Evolutionary conservation across 2,113 vertebrate genomes (phyloP).

Genomic region (Pungitius pungitius): DNA sequence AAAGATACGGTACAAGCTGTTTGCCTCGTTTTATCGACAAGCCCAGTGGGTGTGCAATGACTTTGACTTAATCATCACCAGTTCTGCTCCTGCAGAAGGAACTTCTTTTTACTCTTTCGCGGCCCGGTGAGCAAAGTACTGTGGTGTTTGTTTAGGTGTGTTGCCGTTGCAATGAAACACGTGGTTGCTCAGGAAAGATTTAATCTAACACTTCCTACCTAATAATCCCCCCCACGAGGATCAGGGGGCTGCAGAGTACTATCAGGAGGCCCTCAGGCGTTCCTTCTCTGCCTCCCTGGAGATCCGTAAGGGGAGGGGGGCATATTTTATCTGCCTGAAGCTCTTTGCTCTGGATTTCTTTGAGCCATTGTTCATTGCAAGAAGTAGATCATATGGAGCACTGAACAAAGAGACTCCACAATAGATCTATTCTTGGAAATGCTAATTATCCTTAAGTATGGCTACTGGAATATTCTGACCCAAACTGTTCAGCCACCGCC

Average conservation of each 20-base stretch:
- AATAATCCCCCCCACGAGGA: conserved; percentile 34
- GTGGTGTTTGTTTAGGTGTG: neutral
- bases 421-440: conserved; percentile 69
- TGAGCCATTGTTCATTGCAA: conserved; percentile 58
- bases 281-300: conserved; percentile 40
- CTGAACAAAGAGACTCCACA: conserved; percentile 55
- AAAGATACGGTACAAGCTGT: neutral
- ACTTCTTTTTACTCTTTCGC: neutral
- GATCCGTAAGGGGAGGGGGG: neutral
- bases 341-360: conserved; percentile 61
- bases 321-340: conserved; percentile 54
- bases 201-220: conserved; percentile 13
- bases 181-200: conserved; percentile 11
- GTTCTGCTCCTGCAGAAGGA: neutral
- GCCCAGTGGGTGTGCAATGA: neutral
- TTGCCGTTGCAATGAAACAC: conserved; percentile 11
- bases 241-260: conserved; percentile 29
- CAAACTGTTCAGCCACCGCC: conserved; percentile 12
- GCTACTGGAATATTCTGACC: conserved; percentile 42
- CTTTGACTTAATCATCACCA: neutral
- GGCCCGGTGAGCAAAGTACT: neutral
- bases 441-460: conserved; percentile 48
- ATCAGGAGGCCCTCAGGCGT: conserved; percentile 60
- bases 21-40: neutral
- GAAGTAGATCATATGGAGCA: conserved; percentile 61